Base-by-base conservation (phyloP, 2,888 invertebrate species). In the Peribatodes rhomboidaria region DNA sequence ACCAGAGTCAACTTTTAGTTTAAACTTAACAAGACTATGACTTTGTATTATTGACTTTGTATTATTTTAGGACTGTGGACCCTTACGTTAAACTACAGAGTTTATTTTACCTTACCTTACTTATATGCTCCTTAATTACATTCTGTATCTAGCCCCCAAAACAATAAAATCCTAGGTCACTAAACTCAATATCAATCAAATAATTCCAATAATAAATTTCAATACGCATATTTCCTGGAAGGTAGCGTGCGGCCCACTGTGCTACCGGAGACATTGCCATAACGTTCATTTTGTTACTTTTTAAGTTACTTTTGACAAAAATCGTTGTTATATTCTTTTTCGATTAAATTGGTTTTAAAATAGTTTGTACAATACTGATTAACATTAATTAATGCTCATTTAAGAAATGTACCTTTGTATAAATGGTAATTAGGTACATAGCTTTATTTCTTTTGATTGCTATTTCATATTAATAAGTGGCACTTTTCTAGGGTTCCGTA, bases 171-270 rank as follows among this genome's bases (percentile, higher is more conserved):
- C 67, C 61, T 68, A 69, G 71, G 68, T 69, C 68, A 69, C 65
- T 65, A 65, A 63, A 63, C 65, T 42, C 71, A 66, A 65, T 59
- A 50, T 69, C 68, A 65, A 69, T 65, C 59, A 65, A 65, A 59
- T 65, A 50, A 56, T 71, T 74, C 70, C 74, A 72, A 68, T 70
- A 68, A 73, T 67, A 66, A 69, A 67, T 65, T 71, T 71, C 65
- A 68, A 71, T 70, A 70, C 68, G 62, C 66, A 61, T 58, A 61
- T 46, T 75, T 72, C 74, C 49, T 47, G 67, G 63, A 71, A 71
- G 59, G 57, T 71, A 58, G 67, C 70, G 60, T 47, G 35, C 70
- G 63, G 44, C 22, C 70, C 72, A 70, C 81, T 85, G 83, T 83
- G 68, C 67, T 66, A 66, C 65, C 72, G 35, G 13, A 18, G 11